Evolutionary conservation across 2,797 vertebrate species (phyloP).

Genomic region (Gallinago nigripennis): DNA sequence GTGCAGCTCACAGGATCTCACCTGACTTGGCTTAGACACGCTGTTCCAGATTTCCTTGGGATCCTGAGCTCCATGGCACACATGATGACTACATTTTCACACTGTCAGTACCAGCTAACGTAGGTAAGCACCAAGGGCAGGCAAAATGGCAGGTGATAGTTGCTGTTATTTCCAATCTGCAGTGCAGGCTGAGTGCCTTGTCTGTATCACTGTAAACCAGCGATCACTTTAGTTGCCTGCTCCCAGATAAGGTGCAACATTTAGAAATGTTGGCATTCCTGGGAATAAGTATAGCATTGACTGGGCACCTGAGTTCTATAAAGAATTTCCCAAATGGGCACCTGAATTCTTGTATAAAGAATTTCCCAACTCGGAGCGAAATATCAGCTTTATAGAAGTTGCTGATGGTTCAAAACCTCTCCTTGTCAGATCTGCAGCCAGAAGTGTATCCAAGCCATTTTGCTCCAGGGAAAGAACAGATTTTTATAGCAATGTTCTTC

Average conservation of each 20-base stretch:
- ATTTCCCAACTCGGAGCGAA: not conserved
- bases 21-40: fast-evolving
- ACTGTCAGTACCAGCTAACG: not conserved
- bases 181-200: not conserved
- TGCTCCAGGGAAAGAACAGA: slow-evolving; percentile 38
- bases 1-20: not conserved
- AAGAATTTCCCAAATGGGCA: not conserved
- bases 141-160: not conserved
- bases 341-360: not conserved
- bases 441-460: not conserved
- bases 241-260: not conserved
- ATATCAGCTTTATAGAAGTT: slow-evolving; percentile 11
- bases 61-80: not conserved
- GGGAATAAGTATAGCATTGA: not conserved
- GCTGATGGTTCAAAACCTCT: slow-evolving; percentile 54
- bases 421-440: slow-evolving; percentile 56
- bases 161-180: not conserved
- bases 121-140: not conserved
- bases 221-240: not conserved
- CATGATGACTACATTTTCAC: fast-evolving
- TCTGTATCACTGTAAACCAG: not conserved
- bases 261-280: not conserved
- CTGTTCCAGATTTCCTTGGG: not conserved
- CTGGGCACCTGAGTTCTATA: not conserved
- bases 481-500: slow-evolving; percentile 54